A percentile compares a stretch with the other conserved stretches of the same genome.
phyloP scores from a whole-genome alignment of 2,888 invertebrate species.

The Agrilus cyanescens region DNA sequence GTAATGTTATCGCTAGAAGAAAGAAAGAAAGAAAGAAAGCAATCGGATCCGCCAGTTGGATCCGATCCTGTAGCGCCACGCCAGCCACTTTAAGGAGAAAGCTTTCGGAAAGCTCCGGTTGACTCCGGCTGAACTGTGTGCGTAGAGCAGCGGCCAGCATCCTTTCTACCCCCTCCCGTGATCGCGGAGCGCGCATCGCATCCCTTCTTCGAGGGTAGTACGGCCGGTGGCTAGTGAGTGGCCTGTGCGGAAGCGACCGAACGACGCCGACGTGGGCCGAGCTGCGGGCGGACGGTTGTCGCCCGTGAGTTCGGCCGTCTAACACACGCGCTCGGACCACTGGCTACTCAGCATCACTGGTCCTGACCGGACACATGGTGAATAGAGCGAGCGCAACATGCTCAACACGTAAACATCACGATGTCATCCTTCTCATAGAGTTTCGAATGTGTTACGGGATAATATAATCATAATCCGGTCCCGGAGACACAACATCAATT shows the following conservation, averaged over 20 bases:
- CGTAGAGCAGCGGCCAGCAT: conserved; percentile 18
- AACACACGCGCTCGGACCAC: conserved; percentile 38
- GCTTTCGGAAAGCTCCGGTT: conserved; percentile 21
- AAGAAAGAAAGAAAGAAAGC: too few species aligned
- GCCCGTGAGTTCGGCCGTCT: conserved; percentile 26
- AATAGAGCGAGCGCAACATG: conserved; percentile 12
- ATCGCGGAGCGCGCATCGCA: conserved; percentile 30
- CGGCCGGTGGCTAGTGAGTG: conserved; percentile 44
- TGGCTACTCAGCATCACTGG: conserved; percentile 34
- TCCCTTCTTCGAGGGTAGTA: conserved; percentile 40
- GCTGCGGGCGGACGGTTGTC: conserved; percentile 23
- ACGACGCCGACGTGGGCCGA: conserved; percentile 21
- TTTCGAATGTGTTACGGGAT: background rate
- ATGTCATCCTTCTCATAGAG: background rate
- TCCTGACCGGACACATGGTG: conserved; percentile 19
- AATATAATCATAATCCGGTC: too few species aligned
- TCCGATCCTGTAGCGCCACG: background rate
- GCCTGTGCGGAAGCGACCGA: conserved; percentile 30
- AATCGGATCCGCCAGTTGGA: too few species aligned
- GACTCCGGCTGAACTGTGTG: conserved; percentile 24
- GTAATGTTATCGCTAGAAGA: too few species aligned
- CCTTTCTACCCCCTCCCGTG: conserved; percentile 26
- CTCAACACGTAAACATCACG: conserved; percentile 1
- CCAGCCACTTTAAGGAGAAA: background rate
- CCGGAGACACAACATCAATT: too few species aligned